phyloP scores from a whole-genome alignment of 2,113 vertebrate genomes.

The Himantopus leucocephalus region DNA sequence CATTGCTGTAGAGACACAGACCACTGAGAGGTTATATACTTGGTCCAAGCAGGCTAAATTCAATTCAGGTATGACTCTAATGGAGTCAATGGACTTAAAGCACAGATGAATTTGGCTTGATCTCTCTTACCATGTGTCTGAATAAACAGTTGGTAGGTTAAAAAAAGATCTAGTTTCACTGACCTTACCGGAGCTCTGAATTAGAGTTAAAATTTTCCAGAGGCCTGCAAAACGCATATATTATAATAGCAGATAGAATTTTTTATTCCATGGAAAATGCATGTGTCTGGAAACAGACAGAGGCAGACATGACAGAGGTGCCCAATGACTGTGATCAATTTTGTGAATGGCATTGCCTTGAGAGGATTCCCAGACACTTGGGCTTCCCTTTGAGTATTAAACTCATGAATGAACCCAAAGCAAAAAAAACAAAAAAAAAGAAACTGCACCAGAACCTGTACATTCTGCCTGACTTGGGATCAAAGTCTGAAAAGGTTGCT shows the following conservation, averaged over 20 bases:
- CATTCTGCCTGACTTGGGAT: neutral
- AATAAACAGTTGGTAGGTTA: neutral
- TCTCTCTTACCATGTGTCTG: neutral
- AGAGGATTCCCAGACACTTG: neutral
- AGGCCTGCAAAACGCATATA: neutral
- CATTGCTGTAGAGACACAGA: neutral
- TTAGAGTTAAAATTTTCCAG: neutral
- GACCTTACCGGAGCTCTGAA: neutral
- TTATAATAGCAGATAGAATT: neutral
- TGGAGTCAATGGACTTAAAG: neutral
- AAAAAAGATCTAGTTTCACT: neutral
- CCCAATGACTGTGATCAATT: neutral
- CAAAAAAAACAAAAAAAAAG: neutral
- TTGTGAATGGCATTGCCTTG: neutral
- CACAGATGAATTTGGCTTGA: neutral
- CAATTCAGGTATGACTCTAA: neutral
- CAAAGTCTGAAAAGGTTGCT: neutral
- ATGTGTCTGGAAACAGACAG: neutral
- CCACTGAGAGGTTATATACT: neutral
- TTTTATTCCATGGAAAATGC: neutral
- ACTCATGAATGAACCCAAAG: neutral
- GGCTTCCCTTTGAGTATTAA: neutral
- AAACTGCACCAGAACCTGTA: neutral
- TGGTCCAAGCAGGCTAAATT: neutral
- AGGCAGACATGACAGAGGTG: neutral